Evolutionary conservation across 2,113 vertebrate species (phyloP).

Genomic region (Paratilapia polleni): DNA sequence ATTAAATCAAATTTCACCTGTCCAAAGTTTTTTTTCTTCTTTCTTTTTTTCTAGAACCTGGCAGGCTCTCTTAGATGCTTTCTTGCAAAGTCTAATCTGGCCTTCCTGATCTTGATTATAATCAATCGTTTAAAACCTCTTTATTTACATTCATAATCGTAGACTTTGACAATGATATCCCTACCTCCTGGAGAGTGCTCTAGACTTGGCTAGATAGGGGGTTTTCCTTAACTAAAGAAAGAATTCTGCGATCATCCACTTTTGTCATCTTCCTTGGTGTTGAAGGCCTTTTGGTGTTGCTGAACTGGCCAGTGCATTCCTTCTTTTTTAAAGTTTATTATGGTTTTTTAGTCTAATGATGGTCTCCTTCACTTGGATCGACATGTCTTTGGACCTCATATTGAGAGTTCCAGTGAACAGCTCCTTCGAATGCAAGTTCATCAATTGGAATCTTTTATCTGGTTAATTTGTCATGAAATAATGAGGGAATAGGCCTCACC

Average conservation of each 20-base stretch:
- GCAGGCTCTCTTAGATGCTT: neutral
- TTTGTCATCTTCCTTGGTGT: neutral
- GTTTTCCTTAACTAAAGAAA: neutral
- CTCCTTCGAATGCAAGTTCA: neutral
- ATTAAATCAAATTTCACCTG: neutral
- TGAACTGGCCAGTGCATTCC: neutral
- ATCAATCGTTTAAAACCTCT: neutral
- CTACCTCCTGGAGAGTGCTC: neutral
- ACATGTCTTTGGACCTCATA: neutral
- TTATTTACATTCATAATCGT: neutral
- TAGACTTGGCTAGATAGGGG: neutral
- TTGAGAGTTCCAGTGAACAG: neutral
- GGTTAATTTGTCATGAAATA: conserved; percentile 13
- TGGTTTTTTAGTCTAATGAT: neutral
- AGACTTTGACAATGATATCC: neutral
- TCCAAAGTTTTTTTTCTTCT: neutral
- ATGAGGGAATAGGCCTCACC: neutral
- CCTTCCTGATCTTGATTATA: neutral
- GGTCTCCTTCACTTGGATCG: neutral
- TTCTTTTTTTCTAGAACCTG: neutral
- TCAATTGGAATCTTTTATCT: neutral
- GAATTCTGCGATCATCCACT: neutral
- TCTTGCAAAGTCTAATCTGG: neutral
- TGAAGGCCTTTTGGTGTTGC: neutral
- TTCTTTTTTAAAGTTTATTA: neutral